Evolutionary conservation across 2,888 invertebrate species (phyloP).

Genomic region (Synergus umbraculus): DNA sequence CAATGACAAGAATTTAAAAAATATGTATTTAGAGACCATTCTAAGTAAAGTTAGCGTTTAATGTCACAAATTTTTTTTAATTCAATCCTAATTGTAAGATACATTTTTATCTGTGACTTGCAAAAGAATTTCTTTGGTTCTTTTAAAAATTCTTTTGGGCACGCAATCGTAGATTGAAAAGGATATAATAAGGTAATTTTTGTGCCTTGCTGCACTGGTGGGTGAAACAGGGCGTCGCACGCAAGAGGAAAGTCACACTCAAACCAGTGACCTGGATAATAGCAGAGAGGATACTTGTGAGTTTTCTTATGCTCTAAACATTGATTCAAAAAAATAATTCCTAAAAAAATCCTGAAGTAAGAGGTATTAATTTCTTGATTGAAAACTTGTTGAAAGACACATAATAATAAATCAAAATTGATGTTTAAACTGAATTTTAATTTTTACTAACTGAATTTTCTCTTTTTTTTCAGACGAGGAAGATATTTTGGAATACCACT

Average conservation of each 20-base stretch:
- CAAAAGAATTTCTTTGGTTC: background rate
- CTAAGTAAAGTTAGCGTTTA: background rate
- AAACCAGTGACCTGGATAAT: constrained; percentile 71
- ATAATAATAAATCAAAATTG: background rate
- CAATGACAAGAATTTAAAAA: too few species aligned
- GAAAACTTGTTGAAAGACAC: too few species aligned
- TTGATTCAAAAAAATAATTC: background rate
- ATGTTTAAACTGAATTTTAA: background rate
- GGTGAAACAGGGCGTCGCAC: constrained; percentile 69
- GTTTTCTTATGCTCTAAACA: constrained; percentile 50
- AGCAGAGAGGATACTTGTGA: constrained; percentile 70
- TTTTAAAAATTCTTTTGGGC: constrained; percentile 3
- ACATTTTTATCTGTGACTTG: background rate
- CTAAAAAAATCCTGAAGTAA: background rate
- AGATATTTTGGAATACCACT: constrained; percentile 79
- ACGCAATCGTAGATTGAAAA: constrained; percentile 38
- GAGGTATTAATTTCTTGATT: too few species aligned
- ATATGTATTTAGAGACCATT: too few species aligned
- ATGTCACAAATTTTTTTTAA: too few species aligned
- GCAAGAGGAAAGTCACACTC: constrained; percentile 72
- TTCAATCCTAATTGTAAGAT: background rate
- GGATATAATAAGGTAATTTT: constrained; percentile 66
- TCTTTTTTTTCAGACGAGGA: constrained; percentile 75
- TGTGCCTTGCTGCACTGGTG: constrained; percentile 71
- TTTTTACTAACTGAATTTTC: constrained; percentile 35